These are phyloP conservation scores for Atopsyche davidsoni DNA, from an alignment of 1,140 invertebrate genomes.

Conservation along the genomic window DNA sequence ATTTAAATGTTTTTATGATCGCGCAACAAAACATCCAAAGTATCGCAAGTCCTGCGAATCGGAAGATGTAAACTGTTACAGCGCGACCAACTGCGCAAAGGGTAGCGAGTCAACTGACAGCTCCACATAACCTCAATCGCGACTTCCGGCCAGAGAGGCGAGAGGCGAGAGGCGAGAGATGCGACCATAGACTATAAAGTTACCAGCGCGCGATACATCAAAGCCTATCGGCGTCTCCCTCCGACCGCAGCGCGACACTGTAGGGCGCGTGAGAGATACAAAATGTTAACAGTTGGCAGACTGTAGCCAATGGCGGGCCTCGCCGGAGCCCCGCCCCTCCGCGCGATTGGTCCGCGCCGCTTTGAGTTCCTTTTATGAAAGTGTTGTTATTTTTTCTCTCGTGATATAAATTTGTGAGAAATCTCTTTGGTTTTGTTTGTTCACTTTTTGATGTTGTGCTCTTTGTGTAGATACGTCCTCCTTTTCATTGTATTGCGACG, in stretches of 20 bases:
- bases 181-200: not conserved
- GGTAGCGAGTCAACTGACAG: slow-evolving; percentile 10
- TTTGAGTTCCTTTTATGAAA: slow-evolving; percentile 20
- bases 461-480: too few species aligned
- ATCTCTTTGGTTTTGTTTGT: slow-evolving; percentile 20
- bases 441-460: slow-evolving; percentile 22
- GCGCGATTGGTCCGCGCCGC: slow-evolving; percentile 17
- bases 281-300: slow-evolving; percentile 18
- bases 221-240: slow-evolving; percentile 12
- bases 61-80: not conserved
- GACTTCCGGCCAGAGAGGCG: slow-evolving; percentile 7
- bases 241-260: slow-evolving; percentile 26
- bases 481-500: too few species aligned
- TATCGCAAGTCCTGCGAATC: not conserved
- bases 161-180: not conserved
- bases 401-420: slow-evolving; percentile 16
- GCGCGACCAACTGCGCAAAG: not conserved
- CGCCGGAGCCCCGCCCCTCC: slow-evolving; percentile 15
- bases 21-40: not conserved
- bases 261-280: slow-evolving; percentile 22
- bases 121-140: slow-evolving; percentile 16
- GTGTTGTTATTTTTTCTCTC: slow-evolving; percentile 22
- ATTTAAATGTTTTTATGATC: not conserved
- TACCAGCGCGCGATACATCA: too few species aligned
- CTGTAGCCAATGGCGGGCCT: slow-evolving; percentile 21